Evolutionary conservation across 2,888 invertebrate species (phyloP), one percentile per base, ranked within the genome.

Genomic region (Conistra vaccinii): DNA sequence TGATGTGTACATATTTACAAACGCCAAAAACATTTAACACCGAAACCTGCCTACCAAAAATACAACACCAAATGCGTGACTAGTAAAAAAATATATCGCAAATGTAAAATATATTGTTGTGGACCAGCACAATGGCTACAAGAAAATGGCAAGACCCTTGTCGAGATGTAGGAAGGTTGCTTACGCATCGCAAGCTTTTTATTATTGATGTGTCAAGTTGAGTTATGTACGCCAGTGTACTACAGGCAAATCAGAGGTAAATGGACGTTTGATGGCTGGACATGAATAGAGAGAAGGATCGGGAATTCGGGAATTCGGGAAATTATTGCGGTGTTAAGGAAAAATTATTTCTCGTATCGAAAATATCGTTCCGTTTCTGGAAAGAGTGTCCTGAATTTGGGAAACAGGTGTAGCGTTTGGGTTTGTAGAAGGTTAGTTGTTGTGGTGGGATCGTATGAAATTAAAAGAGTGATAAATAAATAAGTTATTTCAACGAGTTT

Each of bases 141-240:
- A 81, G 88, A 82, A 88, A 88, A 87, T 85, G 69, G 82, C 81
- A 79, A 65, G 76, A 88, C 88, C 89, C 88, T 88, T 81, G 81
- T 87, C 83, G 80, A 81, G 78, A 81, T 67, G 87, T 69, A 84
- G 87, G 81, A 84, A 83, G 89, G 84, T 85, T 76, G 72, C 69
- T 84, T 80, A 83, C 84, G 85, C 73, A 61, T 73, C 63, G 75
- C 75, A 76, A 81, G 81, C 63, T 85, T 85, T 87, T 89, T 87
- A 88, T 87, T 88, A 88, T 89, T 80, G 85, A 88, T 83, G 87
- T 85, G 89, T 88, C 88, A 89, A 81, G 73, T 81, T 88, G 88
- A 88, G 87, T 88, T 88, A 89, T 88, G 78, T 80, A 68, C 73
- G 57, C 66, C 3, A 85, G 77, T 76, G 69, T 83, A 85, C 69